phyloP scores from a whole-genome alignment of 2,797 vertebrate genomes.

The Coendou prehensilis region DNA sequence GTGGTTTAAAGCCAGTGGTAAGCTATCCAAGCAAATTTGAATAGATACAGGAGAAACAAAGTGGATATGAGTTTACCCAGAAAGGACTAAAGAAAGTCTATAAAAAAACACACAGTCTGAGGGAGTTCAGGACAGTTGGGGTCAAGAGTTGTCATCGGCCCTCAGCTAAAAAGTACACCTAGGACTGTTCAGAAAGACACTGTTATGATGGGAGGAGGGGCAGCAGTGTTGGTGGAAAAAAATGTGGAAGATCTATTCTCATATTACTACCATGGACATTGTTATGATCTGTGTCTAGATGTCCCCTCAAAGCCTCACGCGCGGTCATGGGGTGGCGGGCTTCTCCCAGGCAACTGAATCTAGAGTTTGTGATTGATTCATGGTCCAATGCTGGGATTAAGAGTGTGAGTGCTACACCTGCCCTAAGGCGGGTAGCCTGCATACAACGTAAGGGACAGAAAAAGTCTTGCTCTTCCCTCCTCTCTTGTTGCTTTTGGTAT shows the following conservation, averaged over 20 bases:
- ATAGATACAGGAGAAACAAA: constrained; percentile 30
- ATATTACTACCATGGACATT: neutral
- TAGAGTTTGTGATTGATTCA: neutral
- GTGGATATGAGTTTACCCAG: neutral
- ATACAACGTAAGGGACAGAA: neutral
- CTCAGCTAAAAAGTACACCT: constrained; percentile 3
- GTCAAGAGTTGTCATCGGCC: neutral
- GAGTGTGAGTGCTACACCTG: neutral
- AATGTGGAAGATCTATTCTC: neutral
- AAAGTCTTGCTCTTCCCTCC: neutral
- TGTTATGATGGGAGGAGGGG: neutral
- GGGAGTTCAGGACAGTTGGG: neutral
- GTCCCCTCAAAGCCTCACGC: neutral
- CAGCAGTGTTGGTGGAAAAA: neutral
- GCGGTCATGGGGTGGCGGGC: no score
- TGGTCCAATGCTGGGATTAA: neutral
- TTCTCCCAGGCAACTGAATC: neutral
- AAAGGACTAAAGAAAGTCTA: constrained; percentile 13
- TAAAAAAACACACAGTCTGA: constrained; percentile 19
- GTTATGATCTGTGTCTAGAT: neutral
- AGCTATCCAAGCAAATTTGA: constrained; percentile 20
- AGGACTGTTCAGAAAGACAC: neutral
- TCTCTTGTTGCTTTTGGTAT: neutral
- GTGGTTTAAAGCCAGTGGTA: neutral
- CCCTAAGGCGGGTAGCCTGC: neutral